phyloP scores from a whole-genome alignment of 2,888 invertebrate species.

The Netelia inedita region DNA sequence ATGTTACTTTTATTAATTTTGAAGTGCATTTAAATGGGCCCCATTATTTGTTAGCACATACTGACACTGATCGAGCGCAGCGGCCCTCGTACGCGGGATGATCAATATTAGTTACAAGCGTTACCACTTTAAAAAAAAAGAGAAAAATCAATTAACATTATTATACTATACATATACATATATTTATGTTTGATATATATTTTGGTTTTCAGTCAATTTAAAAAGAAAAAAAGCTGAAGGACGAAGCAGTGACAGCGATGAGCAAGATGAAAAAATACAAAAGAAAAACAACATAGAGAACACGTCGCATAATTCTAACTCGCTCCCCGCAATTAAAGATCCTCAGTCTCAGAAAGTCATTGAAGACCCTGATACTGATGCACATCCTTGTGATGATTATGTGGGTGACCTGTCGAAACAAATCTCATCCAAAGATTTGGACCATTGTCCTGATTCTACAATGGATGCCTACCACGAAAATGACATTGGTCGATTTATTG shows the following conservation, averaged over 20 bases:
- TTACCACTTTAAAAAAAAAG: not conserved
- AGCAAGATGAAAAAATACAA: not conserved
- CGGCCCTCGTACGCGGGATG: not conserved
- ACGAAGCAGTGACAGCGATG: constrained; percentile 3
- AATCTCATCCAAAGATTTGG: not conserved
- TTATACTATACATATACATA: not conserved
- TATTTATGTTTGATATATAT: constrained; percentile 2
- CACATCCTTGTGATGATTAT: constrained; percentile 8
- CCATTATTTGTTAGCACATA: too few relatives aligned
- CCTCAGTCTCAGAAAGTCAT: not conserved
- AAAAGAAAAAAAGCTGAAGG: not conserved
- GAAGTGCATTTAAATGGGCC: too few relatives aligned
- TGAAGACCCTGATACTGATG: not conserved
- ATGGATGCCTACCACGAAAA: constrained; percentile 3
- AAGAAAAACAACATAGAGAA: not conserved
- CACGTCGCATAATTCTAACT: not conserved
- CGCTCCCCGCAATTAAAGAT: constrained; percentile 1
- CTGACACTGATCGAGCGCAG: too few relatives aligned
- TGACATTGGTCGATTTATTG: constrained; percentile 23
- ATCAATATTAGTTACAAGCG: not conserved
- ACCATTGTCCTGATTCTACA: not conserved
- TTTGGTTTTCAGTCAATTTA: constrained; percentile 7
- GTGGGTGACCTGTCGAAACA: constrained; percentile 5
- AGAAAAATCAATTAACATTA: not conserved
- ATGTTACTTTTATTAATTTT: not conserved